Evolutionary conservation across 1,140 invertebrate genomes (phyloP), one percentile per base, ranked within the genome.

Genomic region (Araneus ventricosus): DNA sequence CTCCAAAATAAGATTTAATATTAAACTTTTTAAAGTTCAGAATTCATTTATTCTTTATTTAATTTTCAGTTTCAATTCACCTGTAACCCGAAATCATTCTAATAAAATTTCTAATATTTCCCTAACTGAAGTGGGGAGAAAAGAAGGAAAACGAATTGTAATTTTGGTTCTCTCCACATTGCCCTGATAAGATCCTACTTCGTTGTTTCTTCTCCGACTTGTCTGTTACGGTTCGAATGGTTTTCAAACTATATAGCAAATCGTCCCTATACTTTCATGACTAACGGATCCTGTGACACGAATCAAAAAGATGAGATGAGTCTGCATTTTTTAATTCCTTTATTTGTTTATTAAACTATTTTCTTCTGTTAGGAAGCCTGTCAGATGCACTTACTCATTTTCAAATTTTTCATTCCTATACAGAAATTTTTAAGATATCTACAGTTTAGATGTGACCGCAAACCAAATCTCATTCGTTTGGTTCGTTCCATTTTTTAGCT

Each of bases 371-470:
- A 4, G 20, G n/a, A 85, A 24, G 79, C 52, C 84, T 85, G 84
- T 85, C 84, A 85, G 52, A 85, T 27, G 45, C 84, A 85, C 84
- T 85, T 85, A 85, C 17, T 24, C 24, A 30, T 85, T 30, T 59
- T 85, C 10, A 17, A 10, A 85, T 85, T 85, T 85, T 85, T 85
- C 84, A 85, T 85, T 59, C 59, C 14, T n/a, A n/a, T 67, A 24
- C 8, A 57, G 17, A 57, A 57, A 2, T n/a, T n/a, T n/a, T n/a
- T n/a, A n/a, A n/a, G n/a, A n/a, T n/a, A n/a, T n/a, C n/a, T n/a
- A n/a, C n/a, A n/a, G n/a, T n/a, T n/a, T n/a, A n/a, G n/a, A n/a
- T n/a, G n/a, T n/a, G n/a, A n/a, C n/a, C n/a, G n/a, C n/a, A n/a
- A n/a, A n/a, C n/a, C n/a, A n/a, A n/a, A n/a, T n/a, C n/a, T n/a